Evolutionary conservation across 1,140 invertebrate species (phyloP).

Genomic region (Littorina saxatilis): DNA sequence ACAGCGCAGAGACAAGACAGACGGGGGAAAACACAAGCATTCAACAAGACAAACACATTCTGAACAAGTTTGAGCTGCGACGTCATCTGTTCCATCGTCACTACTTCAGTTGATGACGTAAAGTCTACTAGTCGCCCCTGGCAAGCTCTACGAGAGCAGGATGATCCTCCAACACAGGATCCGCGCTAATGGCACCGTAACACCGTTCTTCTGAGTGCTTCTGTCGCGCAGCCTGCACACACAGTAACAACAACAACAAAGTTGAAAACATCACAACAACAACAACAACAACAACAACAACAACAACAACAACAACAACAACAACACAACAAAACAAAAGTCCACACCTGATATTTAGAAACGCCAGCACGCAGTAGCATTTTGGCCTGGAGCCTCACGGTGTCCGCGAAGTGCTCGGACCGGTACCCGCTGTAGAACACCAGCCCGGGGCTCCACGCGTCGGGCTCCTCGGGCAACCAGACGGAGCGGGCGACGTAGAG

Average conservation of each 20-base stretch:
- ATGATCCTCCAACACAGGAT: conserved; percentile 18
- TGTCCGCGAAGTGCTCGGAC: conserved; percentile 46
- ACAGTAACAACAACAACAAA: no score
- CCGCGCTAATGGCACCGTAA: conserved; percentile 20
- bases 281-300: no score
- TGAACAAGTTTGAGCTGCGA: no score
- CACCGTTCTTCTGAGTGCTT: not conserved
- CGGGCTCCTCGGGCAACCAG: conserved; percentile 29
- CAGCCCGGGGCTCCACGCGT: conserved; percentile 50
- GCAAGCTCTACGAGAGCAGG: conserved; percentile 14
- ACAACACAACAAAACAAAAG: no score
- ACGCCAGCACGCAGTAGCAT: conserved; percentile 39
- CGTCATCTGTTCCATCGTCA: no score
- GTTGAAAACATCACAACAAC: no score
- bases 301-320: no score
- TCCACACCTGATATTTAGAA: conserved; percentile 55
- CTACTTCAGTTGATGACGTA: no score
- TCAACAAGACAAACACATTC: no score
- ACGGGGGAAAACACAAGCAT: no score
- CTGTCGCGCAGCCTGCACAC: conserved; percentile 13
- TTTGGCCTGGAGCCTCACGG: conserved; percentile 43
- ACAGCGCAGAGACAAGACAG: no score
- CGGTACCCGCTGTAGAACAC: conserved; percentile 59
- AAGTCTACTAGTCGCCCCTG: no score
- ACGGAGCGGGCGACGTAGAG: conserved; percentile 54